These are phyloP conservation scores for Intellagama lesueurii DNA, from an alignment of 2,797 vertebrate genomes.

Conservation along the genomic window DNA sequence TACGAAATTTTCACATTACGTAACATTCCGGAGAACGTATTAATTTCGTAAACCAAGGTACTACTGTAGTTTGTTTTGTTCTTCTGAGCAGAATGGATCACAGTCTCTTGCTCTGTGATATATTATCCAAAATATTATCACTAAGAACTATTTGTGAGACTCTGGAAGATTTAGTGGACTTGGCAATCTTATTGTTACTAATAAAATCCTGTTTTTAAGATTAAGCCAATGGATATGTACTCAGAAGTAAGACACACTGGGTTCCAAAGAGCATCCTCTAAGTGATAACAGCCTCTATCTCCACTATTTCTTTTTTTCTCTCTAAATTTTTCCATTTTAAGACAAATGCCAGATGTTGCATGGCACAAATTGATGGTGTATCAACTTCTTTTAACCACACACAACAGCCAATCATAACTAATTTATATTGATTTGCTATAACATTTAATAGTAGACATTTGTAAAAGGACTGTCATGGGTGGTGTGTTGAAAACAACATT, in stretches of 20 bases:
- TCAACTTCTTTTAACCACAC: slow-evolving; percentile 29
- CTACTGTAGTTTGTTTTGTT: too few relatives aligned
- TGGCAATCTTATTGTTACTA: background rate
- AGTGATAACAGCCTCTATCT: background rate
- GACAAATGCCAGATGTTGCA: background rate
- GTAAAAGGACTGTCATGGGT: slow-evolving; percentile 39
- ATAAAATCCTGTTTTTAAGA: background rate
- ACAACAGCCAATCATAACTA: slow-evolving; percentile 58
- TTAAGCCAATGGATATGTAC: background rate
- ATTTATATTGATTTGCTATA: background rate
- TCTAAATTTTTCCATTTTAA: too few relatives aligned
- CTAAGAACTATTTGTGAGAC: too few relatives aligned
- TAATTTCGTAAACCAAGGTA: too few relatives aligned
- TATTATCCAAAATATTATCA: too few relatives aligned
- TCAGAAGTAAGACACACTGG: background rate
- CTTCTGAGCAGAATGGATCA: too few relatives aligned
- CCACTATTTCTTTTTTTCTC: background rate
- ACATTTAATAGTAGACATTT: slow-evolving; percentile 5
- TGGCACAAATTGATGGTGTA: background rate
- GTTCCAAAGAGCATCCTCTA: background rate
- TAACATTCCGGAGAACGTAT: too few relatives aligned
- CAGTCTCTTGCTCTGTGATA: too few relatives aligned
- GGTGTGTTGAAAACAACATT: background rate
- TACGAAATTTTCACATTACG: too few relatives aligned
- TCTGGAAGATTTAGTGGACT: too few relatives aligned